Base-by-base conservation (phyloP, 2,113 vertebrate species). In the Oxyura jamaicensis region DNA sequence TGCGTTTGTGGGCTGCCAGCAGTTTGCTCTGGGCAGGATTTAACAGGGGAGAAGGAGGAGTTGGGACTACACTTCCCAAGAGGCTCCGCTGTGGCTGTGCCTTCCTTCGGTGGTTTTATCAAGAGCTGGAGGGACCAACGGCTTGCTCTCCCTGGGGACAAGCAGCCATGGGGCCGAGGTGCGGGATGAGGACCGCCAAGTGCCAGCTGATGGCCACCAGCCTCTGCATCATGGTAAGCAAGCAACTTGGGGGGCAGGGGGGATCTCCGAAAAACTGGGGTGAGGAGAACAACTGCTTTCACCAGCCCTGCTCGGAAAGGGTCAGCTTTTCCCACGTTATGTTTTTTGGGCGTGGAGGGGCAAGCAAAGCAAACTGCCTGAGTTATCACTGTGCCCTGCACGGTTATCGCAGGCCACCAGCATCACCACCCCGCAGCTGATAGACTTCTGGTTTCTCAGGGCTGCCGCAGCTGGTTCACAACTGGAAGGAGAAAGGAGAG, bases 171-270 rank as follows among this genome's bases (percentile, higher is more conserved):
- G 83, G 72, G 59, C 84, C 60, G 72, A 91, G 44, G 79, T 90
- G 86, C 13, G 19, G 90, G 58, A 94, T 97, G 82, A 96, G 94
- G 94, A 88, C 69, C 58, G 81, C 92, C 91, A 97, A 97, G 76
- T 97, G 96, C 93, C 97, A 97, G 85, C 95, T 97, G 71, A 91
- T 97, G 91, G 92, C 86, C 73, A 94, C 82, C 93, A 97, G 95
- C 92, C 83, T 98, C 89, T 97, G 95, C 46, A 88, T 96, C 68
- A 96, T 94, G 97, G 97, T 98, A 95, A 97, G 93, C 76, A 25
- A 73, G 73, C 59, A 53, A 55, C 71, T 78, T 68, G 52, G 66
- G 46, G 83, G 35, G 39, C 67, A 52, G 22, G 8, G 18, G 44
- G 18, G 59, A 14, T 48, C 44, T 86, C 53, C 46, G 79, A 44